These are phyloP conservation scores for Pseudochromis fuscus DNA, from an alignment of 2,797 vertebrate species.

Conservation along the genomic window DNA sequence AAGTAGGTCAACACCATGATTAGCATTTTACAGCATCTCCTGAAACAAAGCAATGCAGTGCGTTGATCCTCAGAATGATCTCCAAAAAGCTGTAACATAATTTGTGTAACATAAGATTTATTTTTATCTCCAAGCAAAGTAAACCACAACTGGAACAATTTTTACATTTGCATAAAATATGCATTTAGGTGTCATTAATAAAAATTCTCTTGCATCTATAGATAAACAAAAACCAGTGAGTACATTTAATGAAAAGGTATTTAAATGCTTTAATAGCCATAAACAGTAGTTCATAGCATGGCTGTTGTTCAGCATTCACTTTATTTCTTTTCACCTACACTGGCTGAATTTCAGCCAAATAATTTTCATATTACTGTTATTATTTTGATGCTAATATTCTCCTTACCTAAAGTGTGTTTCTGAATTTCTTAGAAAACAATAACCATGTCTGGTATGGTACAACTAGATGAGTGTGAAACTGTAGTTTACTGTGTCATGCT, in stretches of 20 bases:
- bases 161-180: slow-evolving; percentile 16
- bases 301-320: not conserved
- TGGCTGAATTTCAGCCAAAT: not conserved
- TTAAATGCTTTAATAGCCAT: slow-evolving; percentile 8
- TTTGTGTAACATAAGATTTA: not conserved
- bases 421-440: not conserved
- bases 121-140: slow-evolving; percentile 2
- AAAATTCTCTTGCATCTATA: slow-evolving; percentile 15
- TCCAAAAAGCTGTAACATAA: not conserved
- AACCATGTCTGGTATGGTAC: not conserved
- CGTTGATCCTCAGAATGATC: not conserved
- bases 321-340: not conserved
- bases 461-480: not conserved
- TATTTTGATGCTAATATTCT: not conserved
- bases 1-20: slow-evolving; percentile 32
- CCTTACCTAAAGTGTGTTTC: not conserved
- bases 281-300: not conserved
- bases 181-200: slow-evolving; percentile 4
- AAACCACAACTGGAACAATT: not conserved
- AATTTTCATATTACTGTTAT: not conserved
- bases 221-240: not conserved
- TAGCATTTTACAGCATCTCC: slow-evolving; percentile 23
- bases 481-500: not conserved
- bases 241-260: not conserved
- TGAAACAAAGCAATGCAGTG: slow-evolving; percentile 5